These are phyloP conservation scores for Platypus cylindrus DNA, from an alignment of 2,888 invertebrate species.

Conservation along the genomic window DNA sequence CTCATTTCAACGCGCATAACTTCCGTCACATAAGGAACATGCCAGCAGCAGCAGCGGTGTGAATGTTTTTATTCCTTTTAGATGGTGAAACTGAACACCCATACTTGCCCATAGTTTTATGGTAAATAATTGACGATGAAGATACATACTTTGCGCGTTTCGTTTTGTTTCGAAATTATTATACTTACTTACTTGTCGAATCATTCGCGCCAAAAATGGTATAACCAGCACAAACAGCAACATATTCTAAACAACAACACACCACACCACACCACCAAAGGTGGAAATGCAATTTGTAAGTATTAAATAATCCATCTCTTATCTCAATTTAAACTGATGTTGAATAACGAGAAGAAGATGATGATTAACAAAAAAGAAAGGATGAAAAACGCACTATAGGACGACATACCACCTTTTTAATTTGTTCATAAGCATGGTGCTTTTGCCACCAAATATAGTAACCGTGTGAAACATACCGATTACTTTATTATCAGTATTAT, in stretches of 20 bases:
- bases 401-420: conserved; percentile 21
- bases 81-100: too few relatives aligned
- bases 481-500: conserved; percentile 25
- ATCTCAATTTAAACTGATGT: conserved; percentile 21
- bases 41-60: conserved; percentile 17
- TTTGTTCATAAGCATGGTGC: conserved; percentile 22
- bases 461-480: conserved; percentile 22
- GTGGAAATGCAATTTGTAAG: conserved; percentile 24
- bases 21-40: conserved; percentile 21
- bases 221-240: too few relatives aligned
- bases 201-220: conserved; percentile 20
- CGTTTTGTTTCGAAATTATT: conserved; percentile 23
- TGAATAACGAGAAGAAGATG: conserved; percentile 19
- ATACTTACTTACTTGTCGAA: too few relatives aligned
- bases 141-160: too few relatives aligned
- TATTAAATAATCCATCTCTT: conserved; percentile 21
- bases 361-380: conserved; percentile 15
- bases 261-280: too few relatives aligned
- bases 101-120: conserved; percentile 22
- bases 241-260: conserved; percentile 19
- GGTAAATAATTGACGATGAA: conserved; percentile 25
- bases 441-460: conserved; percentile 23
- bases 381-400: too few relatives aligned
- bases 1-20: conserved; percentile 17
- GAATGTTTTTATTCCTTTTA: conserved; percentile 20